Percentiles rank a stretch among this genome's conserved stretches.
Evolutionary conservation across 2,888 invertebrate species (phyloP).

Genomic region (Pharmacophagus antenor): DNA sequence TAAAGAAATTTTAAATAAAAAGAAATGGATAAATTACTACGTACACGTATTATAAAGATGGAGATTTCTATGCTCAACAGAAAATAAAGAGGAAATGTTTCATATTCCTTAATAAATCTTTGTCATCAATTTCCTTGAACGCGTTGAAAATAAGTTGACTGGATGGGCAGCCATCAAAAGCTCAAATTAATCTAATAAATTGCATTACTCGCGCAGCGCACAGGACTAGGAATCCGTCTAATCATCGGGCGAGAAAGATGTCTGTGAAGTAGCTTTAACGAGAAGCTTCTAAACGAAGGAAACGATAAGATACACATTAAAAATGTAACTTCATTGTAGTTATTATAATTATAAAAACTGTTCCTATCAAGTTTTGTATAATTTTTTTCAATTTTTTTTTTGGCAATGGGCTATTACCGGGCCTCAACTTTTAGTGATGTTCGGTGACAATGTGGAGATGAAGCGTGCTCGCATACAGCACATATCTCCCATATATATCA

Average conservation of each 20-base stretch:
- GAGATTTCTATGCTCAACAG: background rate
- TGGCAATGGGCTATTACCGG: too few relatives aligned
- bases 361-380: too few relatives aligned
- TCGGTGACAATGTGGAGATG: too few relatives aligned
- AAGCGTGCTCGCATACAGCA: too few relatives aligned
- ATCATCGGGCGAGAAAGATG: background rate
- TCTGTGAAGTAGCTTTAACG: background rate
- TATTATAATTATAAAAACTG: too few relatives aligned
- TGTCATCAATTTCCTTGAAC: background rate
- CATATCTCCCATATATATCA: too few relatives aligned
- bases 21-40: too few relatives aligned
- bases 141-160: background rate
- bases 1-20: too few relatives aligned
- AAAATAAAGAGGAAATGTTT: background rate
- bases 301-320: background rate
- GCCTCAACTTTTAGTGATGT: too few relatives aligned
- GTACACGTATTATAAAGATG: background rate
- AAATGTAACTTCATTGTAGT: background rate
- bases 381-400: too few relatives aligned
- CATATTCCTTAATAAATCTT: background rate
- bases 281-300: background rate
- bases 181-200: slow-evolving; percentile 13
- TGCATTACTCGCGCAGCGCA: slow-evolving; percentile 3
- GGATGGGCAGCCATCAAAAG: slow-evolving; percentile 8
- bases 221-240: slow-evolving; percentile 8